Evolutionary conservation across 92 coral and sea anemone genomes (phyloP).

Genomic region (Galaxea fascicularis): DNA sequence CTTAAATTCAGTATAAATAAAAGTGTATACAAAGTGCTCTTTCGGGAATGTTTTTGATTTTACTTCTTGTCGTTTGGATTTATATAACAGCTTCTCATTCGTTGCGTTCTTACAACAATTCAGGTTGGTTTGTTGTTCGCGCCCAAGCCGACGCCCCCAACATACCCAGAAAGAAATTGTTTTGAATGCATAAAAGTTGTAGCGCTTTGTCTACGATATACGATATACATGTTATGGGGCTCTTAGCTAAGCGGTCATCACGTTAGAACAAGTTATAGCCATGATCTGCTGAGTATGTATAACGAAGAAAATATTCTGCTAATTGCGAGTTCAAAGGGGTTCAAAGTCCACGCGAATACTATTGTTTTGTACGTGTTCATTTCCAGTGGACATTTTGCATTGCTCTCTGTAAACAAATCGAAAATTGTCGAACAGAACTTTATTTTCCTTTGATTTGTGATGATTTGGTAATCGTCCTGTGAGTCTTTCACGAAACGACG

Average conservation of each 20-base stretch:
- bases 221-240: too few relatives aligned
- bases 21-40: background rate
- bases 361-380: background rate
- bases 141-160: slow-evolving; percentile 32
- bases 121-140: background rate
- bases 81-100: background rate
- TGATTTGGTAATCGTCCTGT: background rate
- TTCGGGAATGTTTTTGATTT: background rate
- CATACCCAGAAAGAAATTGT: slow-evolving; percentile 12
- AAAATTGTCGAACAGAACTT: background rate
- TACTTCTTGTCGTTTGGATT: background rate
- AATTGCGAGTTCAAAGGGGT: slow-evolving; percentile 60
- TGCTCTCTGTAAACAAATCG: background rate
- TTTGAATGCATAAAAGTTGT: background rate
- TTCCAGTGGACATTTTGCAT: background rate
- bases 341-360: slow-evolving; percentile 63
- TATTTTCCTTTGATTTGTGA: background rate
- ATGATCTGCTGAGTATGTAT: background rate
- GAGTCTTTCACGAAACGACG: background rate
- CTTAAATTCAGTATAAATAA: background rate
- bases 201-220: background rate
- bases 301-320: background rate
- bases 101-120: background rate
- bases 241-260: background rate
- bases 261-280: background rate